Evolutionary conservation across 2,888 invertebrate genomes (phyloP), one percentile per base, ranked within the genome.

Genomic region (Trichogramma dendrolimi): DNA sequence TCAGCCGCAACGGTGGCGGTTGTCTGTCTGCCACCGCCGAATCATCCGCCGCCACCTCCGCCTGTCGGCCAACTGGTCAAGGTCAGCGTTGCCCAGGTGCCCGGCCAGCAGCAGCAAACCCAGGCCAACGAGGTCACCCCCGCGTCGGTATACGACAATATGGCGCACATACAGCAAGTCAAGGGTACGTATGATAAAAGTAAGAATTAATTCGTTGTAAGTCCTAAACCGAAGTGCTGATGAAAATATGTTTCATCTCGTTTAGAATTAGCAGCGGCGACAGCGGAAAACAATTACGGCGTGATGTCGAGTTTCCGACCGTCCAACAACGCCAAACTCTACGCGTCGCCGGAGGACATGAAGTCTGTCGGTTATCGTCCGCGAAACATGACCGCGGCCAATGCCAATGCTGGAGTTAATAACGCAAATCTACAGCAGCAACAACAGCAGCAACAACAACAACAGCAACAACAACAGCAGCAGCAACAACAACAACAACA

Each of bases 271-370:
- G 78, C 78, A 11, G 78, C 79, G 38, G 77, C 78, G 1, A 72
- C 78, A 6, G 71, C 73, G 4, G 78, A 78, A 50, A 80, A 81
- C 50, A 81, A 81, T 46, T 79, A 82, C 59, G 83, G 83, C 49
- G 86, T 91, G 57, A 88, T 89, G 80, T 94, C 94, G 58, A 92
- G 94, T 73, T 96, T 96, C 83, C 89, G 93, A 71, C 96, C 96
- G 6, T 87, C 90, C 63, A 88, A 90, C 67, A 89, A 85, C 79
- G 91, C 92, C 57, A 91, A 91, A 78, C 83, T 96, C 64, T 94
- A 94, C 80, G 94, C 94, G 42, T 91, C 92, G 60, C 95, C 95
- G 11, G 88, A 90, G 73, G 92, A 92, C 77, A 85, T 91, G 73
- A 90, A 87, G 75, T 85, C 85, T 54, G 87, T 90, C 47, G 90